Conservation (phyloP, 35 echinoderm and acorn worm genomes). For the Apostichopus parvimensis region DNA sequence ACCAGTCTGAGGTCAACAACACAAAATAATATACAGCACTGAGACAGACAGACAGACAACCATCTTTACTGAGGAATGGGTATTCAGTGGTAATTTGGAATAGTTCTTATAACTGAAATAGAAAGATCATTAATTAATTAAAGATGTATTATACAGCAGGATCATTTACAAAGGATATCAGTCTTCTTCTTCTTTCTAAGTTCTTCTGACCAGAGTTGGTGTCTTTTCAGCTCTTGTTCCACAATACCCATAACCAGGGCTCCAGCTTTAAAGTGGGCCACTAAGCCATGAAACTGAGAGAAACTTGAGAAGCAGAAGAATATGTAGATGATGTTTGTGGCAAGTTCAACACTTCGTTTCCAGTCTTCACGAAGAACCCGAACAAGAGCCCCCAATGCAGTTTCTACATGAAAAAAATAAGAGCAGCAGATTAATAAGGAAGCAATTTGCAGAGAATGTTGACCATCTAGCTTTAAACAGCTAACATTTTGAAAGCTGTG, state of each 20-base stretch:
- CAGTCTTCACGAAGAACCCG: constrained; percentile 98
- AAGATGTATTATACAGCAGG: too few relatives aligned
- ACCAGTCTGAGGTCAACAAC: too few relatives aligned
- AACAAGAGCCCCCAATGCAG: constrained; percentile 88
- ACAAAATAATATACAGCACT: too few relatives aligned
- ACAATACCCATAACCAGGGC: constrained; percentile 92
- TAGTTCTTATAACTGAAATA: too few relatives aligned
- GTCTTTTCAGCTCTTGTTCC: constrained; percentile 90
- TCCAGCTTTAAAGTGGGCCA: constrained; percentile 95
- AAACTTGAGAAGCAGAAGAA: constrained; percentile 99
- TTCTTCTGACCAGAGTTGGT: constrained; percentile 89
- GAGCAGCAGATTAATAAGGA: not conserved
- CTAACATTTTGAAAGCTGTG: too few relatives aligned
- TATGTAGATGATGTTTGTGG: constrained; percentile 99
- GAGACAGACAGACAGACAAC: not conserved
- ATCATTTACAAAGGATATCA: constrained; percentile 86
- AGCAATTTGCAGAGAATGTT: too few relatives aligned
- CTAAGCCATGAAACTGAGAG: constrained; percentile 90
- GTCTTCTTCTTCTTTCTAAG: constrained; percentile 95
- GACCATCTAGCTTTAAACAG: too few relatives aligned
- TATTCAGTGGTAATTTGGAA: too few relatives aligned
- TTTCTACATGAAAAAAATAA: constrained; percentile 62
- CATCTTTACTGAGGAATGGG: too few relatives aligned
- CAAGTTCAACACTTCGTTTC: constrained; percentile 95
- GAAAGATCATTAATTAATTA: too few relatives aligned